These are phyloP conservation scores for Parnassius apollo DNA, from an alignment of 2,888 invertebrate species.

Conservation along the genomic window DNA sequence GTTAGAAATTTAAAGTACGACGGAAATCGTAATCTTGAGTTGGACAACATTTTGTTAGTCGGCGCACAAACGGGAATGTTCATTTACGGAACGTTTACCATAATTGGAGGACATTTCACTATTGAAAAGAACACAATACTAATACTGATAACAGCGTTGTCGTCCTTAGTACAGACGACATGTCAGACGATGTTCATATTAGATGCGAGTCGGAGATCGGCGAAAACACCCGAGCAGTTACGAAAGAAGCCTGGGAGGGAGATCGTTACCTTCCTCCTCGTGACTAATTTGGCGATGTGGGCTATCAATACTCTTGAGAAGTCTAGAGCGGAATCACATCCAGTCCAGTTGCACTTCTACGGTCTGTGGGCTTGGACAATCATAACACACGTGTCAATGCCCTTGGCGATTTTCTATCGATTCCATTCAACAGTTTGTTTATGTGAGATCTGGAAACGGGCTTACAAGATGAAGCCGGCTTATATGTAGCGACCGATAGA, in stretches of 20 bases:
- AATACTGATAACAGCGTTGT: slow-evolving; percentile 90
- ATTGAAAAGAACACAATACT: slow-evolving; percentile 89
- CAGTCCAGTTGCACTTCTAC: slow-evolving; percentile 94
- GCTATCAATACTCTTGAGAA: slow-evolving; percentile 96
- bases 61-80: slow-evolving; percentile 97
- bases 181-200: slow-evolving; percentile 95
- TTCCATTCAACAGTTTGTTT: slow-evolving; percentile 97
- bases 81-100: slow-evolving; percentile 95
- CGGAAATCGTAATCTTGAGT: slow-evolving; percentile 88
- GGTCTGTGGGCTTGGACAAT: slow-evolving; percentile 98
- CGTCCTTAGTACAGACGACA: slow-evolving; percentile 93
- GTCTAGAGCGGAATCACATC: slow-evolving; percentile 94
- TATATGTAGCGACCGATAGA: slow-evolving; percentile 85
- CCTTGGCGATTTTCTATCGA: slow-evolving; percentile 94
- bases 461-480: slow-evolving; percentile 94
- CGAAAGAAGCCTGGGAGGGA: slow-evolving; percentile 95
- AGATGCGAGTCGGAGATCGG: slow-evolving; percentile 92
- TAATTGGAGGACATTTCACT: slow-evolving; percentile 95
- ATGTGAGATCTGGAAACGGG: slow-evolving; percentile 97
- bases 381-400: slow-evolving; percentile 96
- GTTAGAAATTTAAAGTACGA: slow-evolving; percentile 93
- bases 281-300: slow-evolving; percentile 96
- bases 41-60: slow-evolving; percentile 94
- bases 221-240: slow-evolving; percentile 90
- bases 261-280: slow-evolving; percentile 94